These are phyloP conservation scores for Erythrocercus mccallii DNA, from an alignment of 2,113 vertebrate genomes.

Conservation along the genomic window DNA sequence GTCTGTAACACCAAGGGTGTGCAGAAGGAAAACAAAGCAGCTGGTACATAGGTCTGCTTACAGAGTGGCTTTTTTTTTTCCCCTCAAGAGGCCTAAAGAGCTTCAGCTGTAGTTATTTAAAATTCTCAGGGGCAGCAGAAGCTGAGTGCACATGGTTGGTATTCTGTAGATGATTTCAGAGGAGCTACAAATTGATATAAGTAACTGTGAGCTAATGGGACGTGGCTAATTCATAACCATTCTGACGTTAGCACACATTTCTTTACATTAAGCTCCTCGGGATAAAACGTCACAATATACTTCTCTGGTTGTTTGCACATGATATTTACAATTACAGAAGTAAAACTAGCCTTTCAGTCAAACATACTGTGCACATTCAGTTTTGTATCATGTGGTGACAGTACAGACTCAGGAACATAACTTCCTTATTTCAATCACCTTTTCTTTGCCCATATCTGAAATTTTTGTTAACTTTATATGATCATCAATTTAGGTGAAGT, in stretches of 20 bases:
- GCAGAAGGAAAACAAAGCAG: not conserved
- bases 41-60: not conserved
- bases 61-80: accelerated
- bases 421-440: not conserved
- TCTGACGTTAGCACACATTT: not conserved
- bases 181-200: not conserved
- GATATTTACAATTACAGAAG: not conserved
- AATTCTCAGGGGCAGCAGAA: not conserved
- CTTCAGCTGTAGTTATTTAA: not conserved
- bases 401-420: not conserved
- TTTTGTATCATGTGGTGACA: not conserved
- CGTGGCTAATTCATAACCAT: not conserved
- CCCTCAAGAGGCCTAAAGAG: not conserved
- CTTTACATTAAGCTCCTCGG: not conserved
- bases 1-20: not conserved
- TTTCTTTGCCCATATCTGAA: not conserved
- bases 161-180: not conserved
- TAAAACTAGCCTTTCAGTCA: not conserved
- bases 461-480: not conserved
- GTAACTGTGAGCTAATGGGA: not conserved
- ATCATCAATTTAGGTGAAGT: not conserved
- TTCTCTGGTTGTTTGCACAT: not conserved
- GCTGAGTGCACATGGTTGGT: not conserved
- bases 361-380: not conserved
- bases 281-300: not conserved